Evolutionary conservation across 2,113 vertebrate genomes (phyloP).

Genomic region (Indri indri): DNA sequence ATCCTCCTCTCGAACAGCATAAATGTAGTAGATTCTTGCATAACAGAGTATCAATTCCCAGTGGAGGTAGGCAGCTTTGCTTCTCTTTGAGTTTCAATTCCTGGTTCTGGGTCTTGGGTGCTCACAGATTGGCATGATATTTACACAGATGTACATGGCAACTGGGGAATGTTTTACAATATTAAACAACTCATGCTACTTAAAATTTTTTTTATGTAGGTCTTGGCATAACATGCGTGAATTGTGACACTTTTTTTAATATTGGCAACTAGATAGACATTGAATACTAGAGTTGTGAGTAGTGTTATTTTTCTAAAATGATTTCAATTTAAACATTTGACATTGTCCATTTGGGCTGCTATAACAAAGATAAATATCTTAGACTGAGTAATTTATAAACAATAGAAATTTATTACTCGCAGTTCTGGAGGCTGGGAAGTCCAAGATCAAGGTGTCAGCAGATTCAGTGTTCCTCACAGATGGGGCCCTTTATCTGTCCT

Average conservation of each 20-base stretch:
- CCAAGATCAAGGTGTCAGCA: neutral
- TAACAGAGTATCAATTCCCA: neutral
- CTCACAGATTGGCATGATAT: neutral
- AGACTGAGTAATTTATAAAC: neutral
- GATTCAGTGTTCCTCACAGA: neutral
- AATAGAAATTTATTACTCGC: neutral
- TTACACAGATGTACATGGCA: neutral
- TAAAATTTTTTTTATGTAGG: neutral
- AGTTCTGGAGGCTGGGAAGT: neutral
- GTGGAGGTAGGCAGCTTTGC: neutral
- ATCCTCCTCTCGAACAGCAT: neutral
- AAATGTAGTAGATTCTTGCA: neutral
- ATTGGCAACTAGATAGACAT: neutral
- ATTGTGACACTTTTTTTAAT: neutral
- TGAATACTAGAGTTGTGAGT: neutral
- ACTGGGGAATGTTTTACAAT: neutral
- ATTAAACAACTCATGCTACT: neutral
- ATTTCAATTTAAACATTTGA: neutral
- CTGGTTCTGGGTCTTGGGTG: neutral
- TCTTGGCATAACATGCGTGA: neutral
- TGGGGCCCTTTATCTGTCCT: neutral
- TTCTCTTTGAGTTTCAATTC: slow-evolving; percentile 36
- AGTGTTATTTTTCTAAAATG: neutral
- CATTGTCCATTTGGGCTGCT: neutral
- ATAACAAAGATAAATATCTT: neutral